phyloP scores from a whole-genome alignment of 2,888 invertebrate genomes.

The Urechis unicinctus region DNA sequence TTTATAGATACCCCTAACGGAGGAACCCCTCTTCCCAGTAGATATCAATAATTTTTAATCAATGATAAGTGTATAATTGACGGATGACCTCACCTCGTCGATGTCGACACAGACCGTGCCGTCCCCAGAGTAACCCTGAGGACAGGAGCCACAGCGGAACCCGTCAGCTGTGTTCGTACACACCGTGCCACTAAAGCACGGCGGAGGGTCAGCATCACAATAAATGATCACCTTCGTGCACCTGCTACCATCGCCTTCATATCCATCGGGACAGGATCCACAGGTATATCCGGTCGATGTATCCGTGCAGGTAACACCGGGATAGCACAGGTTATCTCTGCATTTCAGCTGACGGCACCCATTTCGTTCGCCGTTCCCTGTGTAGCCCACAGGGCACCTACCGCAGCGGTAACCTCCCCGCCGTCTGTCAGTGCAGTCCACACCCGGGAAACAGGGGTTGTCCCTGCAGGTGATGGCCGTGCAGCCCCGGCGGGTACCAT shows the following conservation, averaged over 20 bases:
- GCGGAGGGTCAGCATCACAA: background rate
- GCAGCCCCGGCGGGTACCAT: slow-evolving; percentile 14
- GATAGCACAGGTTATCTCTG: background rate
- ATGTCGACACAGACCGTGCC: background rate
- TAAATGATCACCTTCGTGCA: background rate
- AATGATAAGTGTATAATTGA: too few species aligned
- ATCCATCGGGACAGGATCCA: background rate
- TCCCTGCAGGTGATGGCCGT: slow-evolving; percentile 7
- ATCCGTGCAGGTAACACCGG: background rate
- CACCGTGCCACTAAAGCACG: background rate
- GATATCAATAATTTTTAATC: too few species aligned
- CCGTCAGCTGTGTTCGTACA: background rate
- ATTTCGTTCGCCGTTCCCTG: background rate
- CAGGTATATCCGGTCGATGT: background rate
- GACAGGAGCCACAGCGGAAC: background rate
- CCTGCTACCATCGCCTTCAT: background rate
- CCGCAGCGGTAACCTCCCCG: background rate
- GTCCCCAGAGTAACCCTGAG: background rate
- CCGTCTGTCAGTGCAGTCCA: slow-evolving; percentile 34
- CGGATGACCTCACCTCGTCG: background rate
- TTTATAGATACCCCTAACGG: too few species aligned
- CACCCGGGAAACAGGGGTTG: slow-evolving; percentile 66
- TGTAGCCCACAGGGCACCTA: background rate
- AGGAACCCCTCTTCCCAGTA: too few species aligned
- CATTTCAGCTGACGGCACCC: background rate